Conservation (phyloP, 2,888 invertebrate species). For the Marasmarcha lunaedactyla region DNA sequence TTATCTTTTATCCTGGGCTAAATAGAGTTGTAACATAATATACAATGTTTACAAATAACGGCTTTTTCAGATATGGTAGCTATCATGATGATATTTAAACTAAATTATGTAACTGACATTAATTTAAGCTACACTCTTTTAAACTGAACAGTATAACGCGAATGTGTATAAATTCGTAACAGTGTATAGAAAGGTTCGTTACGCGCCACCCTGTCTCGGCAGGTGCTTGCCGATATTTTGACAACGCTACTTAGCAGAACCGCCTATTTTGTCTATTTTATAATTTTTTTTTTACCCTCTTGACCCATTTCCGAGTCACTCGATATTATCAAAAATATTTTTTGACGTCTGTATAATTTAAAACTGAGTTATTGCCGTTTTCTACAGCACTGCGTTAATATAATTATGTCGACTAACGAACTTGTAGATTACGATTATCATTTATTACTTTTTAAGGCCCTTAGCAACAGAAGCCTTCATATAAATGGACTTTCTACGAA, state of each 20-base stretch:
- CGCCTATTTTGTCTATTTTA: constrained; percentile 43
- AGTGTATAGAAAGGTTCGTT: constrained; percentile 32
- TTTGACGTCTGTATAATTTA: constrained; percentile 22
- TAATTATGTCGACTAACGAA: constrained; percentile 17
- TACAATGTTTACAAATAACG: constrained; percentile 7
- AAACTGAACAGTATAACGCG: too few relatives aligned
- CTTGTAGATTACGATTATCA: too few relatives aligned
- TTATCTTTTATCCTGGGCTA: constrained; percentile 25
- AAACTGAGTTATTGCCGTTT: constrained; percentile 27
- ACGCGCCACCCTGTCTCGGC: constrained; percentile 56
- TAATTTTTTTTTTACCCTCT: constrained; percentile 37
- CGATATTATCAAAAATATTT: constrained; percentile 34
- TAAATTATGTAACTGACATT: too few relatives aligned
- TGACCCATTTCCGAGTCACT: constrained; percentile 47
- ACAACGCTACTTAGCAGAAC: constrained; percentile 65
- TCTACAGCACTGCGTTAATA: constrained; percentile 23
- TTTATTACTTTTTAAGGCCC: too few relatives aligned
- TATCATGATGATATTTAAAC: too few relatives aligned
- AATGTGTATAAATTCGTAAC: too few relatives aligned
- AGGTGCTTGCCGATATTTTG: constrained; percentile 64
- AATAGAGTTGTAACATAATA: constrained; percentile 22
- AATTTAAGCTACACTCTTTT: too few relatives aligned
- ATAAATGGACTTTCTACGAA: neutral
- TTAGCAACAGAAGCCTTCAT: neutral
- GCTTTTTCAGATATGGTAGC: too few relatives aligned